Base-by-base conservation (phyloP, 2,797 vertebrate species). In the Fratercula arctica region DNA sequence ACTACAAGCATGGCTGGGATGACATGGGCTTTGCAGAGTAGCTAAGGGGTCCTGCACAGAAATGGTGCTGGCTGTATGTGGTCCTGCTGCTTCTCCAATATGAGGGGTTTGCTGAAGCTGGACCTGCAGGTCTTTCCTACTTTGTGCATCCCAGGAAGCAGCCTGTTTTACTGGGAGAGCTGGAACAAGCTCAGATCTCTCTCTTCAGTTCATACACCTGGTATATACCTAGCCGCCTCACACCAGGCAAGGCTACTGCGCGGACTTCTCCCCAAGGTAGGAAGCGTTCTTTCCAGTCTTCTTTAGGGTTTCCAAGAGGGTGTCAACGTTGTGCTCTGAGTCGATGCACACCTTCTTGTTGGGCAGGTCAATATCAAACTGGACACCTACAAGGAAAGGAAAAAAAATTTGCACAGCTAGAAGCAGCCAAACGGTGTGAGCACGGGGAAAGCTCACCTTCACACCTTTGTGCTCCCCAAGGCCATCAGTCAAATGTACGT, bases 341-440 rank as follows among this genome's bases (percentile, higher is more conserved):
- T 99, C 98, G 1, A 99, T 98, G 94, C 95, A 98, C 56, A 99
- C 99, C 97, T 99, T 99, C 96, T 99, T 99, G 91, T 98, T 99
- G 7, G 99, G 98, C 72, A 99, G 98, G 95, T 99, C 99, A 73
- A 99, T 99, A 61, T 99, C 98, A 98, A 99, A 99, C 93, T 98
- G 98, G 63, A 99, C 98, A 90, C 98, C 99, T 99, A 90, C 0
- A 17, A 60, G 24, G 69, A 82, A 87, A 51, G 50, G 57, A 51
- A 91, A 37, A 19, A 35, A 15, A 72, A 5, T 11, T 41, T 59
- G 56, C 13, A 63, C 3, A 43, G 13, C 69, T 79, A 85, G 59
- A 83, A 85, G 33, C 33, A 75, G 60, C 19, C 41, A 69, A 66
- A 67, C 1, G 7, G 41, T 10, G 25, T 41, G 28, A 77, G 28